Base-by-base conservation (phyloP, 2,888 invertebrate species). In the Orchesellides sinensis region DNA sequence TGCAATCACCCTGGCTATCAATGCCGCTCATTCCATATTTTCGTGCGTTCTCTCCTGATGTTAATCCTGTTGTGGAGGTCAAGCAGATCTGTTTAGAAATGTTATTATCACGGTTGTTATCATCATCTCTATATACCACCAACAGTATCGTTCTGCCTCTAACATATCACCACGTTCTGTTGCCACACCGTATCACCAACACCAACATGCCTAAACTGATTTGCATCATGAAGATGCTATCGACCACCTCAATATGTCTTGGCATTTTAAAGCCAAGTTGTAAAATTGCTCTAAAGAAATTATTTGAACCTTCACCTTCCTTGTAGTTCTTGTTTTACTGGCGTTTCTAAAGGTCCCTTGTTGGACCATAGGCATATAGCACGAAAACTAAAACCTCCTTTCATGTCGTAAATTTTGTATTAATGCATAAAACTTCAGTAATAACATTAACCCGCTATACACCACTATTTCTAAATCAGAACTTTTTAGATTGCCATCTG, bases 61-160 rank as follows among this genome's bases (percentile, higher is more conserved):
- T 45, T 61, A 10, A n/a, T 52, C n/a, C n/a, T 25, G 14, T 25
- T 19, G 65, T 49, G 10, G 63, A 56, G 68, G 77, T 66, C 77
- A 77, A 59, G 40, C 47, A 45, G 77, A 47, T 59, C 59, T 77
- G 45, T 56, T 77, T 59, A 54, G 47, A 23, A 45, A 29, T 47
- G 54, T 27, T 56, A 59, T 68, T 68, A 77, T 77, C 77, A 59
- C 40, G 29, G 23, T 23, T 61, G 29, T 74, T 74, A 65, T 66
- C 75, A 56, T 56, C 66, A 45, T 77, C 47, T 21, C n/a, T n/a
- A n/a, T n/a, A n/a, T n/a, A n/a, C 63, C 74, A 69, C 19, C 35
- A 45, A 49, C 52, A 68, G 8, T 19, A n/a, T n/a, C n/a, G n/a
- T n/a, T n/a, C n/a, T n/a, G 40, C 63, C 14, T n/a, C 23, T 65